Percentiles rank a stretch among this genome's conserved stretches.
Evolutionary conservation across 2,888 invertebrate species (phyloP).

Genomic region (Lasioglossum lativentre): DNA sequence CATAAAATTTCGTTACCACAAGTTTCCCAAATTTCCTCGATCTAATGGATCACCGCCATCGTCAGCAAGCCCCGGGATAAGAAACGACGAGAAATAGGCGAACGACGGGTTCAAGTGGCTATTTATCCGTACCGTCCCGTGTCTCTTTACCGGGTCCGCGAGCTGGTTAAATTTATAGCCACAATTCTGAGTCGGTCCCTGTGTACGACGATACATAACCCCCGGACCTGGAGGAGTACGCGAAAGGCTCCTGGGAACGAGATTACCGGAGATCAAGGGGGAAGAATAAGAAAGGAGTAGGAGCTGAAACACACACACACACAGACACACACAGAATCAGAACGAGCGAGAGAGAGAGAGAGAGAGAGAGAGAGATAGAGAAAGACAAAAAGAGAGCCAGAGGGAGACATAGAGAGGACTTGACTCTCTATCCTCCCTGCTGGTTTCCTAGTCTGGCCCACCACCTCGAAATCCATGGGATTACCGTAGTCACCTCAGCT

Average conservation of each 20-base stretch:
- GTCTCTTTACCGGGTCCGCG: not conserved
- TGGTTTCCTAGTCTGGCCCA: constrained; percentile 4
- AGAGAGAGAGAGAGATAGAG: not conserved
- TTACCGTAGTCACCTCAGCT: constrained; percentile 17
- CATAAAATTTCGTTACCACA: not conserved
- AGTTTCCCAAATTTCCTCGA: not conserved
- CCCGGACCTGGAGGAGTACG: constrained; percentile 5
- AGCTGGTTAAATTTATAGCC: not conserved
- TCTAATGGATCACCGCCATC: not conserved
- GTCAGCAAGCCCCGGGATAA: not conserved
- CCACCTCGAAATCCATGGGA: constrained; percentile 25
- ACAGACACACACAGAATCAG: not conserved
- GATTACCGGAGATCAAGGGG: constrained; percentile 47
- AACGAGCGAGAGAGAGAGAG: not conserved
- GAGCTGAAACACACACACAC: constrained; percentile 20
- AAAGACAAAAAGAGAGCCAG: not conserved
- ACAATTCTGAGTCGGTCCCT: not conserved
- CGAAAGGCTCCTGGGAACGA: constrained; percentile 40
- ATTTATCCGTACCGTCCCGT: not conserved
- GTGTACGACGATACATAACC: constrained; percentile 20
- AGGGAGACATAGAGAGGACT: not conserved
- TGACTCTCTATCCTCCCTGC: constrained; percentile 26
- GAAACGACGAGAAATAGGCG: not conserved
- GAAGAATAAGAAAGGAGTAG: constrained; percentile 31
- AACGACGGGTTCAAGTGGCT: not conserved